A percentile compares a stretch with the other conserved stretches of the same genome.
Evolutionary conservation across 2,888 invertebrate genomes (phyloP).

Genomic region (Athalia rosae): DNA sequence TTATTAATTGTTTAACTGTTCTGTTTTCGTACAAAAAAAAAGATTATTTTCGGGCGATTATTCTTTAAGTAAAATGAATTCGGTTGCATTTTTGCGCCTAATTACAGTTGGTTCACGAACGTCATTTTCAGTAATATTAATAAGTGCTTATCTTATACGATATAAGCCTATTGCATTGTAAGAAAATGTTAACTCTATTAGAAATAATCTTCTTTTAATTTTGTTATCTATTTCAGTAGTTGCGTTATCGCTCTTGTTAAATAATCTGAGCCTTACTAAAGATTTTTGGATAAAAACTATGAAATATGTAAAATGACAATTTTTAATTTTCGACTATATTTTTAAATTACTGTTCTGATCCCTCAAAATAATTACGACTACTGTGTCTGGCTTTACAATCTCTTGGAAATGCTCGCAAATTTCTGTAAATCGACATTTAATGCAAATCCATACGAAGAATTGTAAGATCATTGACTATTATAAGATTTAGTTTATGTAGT

Average conservation of each 20-base stretch:
- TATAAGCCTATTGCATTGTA: slow-evolving; percentile 13
- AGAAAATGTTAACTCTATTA: slow-evolving; percentile 15
- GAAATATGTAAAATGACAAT: slow-evolving; percentile 34
- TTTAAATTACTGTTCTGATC: slow-evolving; percentile 54
- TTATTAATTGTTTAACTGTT: slow-evolving; percentile 3
- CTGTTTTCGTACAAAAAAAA: slow-evolving; percentile 18
- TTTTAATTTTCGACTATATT: slow-evolving; percentile 56
- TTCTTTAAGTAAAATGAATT: slow-evolving; percentile 9
- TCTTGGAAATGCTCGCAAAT: slow-evolving; percentile 3
- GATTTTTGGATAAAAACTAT: slow-evolving; percentile 39
- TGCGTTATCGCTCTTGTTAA: slow-evolving; percentile 52
- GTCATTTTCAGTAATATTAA: slow-evolving; percentile 28
- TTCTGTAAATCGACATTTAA: neutral
- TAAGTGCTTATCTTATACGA: slow-evolving; percentile 2
- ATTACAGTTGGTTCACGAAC: slow-evolving; percentile 6
- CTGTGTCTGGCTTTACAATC: slow-evolving; percentile 37
- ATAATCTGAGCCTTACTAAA: slow-evolving; percentile 53
- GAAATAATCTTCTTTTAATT: slow-evolving; percentile 23
- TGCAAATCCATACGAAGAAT: neutral
- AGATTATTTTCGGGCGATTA: neutral
- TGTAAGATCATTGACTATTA: neutral
- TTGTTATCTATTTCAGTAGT: slow-evolving; percentile 37
- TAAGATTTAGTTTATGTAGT: slow-evolving; percentile 15
- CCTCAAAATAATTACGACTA: slow-evolving; percentile 8
- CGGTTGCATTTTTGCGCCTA: slow-evolving; percentile 1